A percentile compares a stretch with the other conserved stretches of the same genome.
phyloP scores from a whole-genome alignment of 1,140 invertebrate genomes.

The Trachymyrmex cornetzi region DNA sequence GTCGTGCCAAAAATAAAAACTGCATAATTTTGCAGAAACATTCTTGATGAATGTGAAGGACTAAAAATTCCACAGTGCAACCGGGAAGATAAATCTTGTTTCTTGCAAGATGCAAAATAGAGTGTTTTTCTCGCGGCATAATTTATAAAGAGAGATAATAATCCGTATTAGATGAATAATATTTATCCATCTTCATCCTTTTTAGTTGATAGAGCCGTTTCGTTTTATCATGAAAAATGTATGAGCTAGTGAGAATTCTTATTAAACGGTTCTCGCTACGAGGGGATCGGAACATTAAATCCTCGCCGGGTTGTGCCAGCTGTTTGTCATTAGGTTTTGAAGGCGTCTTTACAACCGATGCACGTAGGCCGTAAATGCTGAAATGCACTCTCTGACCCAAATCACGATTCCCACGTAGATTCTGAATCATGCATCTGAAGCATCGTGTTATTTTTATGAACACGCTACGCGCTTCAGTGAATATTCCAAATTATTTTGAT shows the following conservation, averaged over 20 bases:
- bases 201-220: slow-evolving; percentile 39
- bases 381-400: slow-evolving; percentile 60
- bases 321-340: slow-evolving; percentile 62
- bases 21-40: background rate
- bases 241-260: slow-evolving; percentile 42
- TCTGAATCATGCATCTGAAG: slow-evolving; percentile 47
- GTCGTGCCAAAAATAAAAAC: background rate
- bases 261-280: slow-evolving; percentile 43
- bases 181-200: slow-evolving; percentile 59
- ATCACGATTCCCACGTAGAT: slow-evolving; percentile 57
- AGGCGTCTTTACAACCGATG: slow-evolving; percentile 52
- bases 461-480: slow-evolving; percentile 16
- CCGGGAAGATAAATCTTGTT: slow-evolving; percentile 42
- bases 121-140: background rate
- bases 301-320: slow-evolving; percentile 39
- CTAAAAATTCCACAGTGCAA: background rate
- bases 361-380: slow-evolving; percentile 59
- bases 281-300: slow-evolving; percentile 41
- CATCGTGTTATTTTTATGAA: slow-evolving; percentile 58
- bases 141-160: slow-evolving; percentile 42
- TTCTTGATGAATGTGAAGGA: slow-evolving; percentile 25
- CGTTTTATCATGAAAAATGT: slow-evolving; percentile 53
- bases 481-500: slow-evolving; percentile 34
- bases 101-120: slow-evolving; percentile 41
- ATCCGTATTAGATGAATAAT: slow-evolving; percentile 43